Percentiles rank a stretch among this genome's conserved stretches.
These are phyloP conservation scores for Siphamia tubifer DNA, from an alignment of 2,113 vertebrate species.

Conservation along the genomic window DNA sequence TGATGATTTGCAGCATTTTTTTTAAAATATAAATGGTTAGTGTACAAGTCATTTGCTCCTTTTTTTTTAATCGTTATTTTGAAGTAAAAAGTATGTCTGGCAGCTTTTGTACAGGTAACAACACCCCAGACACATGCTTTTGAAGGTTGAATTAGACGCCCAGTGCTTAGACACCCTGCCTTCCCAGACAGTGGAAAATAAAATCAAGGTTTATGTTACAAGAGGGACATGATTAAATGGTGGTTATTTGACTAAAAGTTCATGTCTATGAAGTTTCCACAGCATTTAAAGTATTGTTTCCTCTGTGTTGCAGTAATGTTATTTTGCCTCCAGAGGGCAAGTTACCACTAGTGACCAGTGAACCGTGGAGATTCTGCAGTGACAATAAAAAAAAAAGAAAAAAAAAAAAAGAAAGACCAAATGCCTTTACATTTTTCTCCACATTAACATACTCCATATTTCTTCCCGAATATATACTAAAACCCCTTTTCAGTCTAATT, in stretches of 20 bases:
- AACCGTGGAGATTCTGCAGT: slow-evolving; percentile 43
- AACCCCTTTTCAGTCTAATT: not conserved
- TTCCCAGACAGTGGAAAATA: not conserved
- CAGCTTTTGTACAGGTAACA: not conserved
- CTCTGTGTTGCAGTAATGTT: slow-evolving; percentile 1
- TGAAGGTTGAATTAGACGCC: too few relatives aligned
- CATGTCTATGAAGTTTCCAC: not conserved
- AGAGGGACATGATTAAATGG: too few relatives aligned
- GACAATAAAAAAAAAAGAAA: not conserved
- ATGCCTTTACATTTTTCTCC: too few relatives aligned
- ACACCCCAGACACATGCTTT: not conserved
- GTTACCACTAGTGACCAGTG: slow-evolving; percentile 21
- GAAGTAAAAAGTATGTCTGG: too few relatives aligned
- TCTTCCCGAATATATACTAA: not conserved
- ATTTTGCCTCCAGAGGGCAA: slow-evolving; percentile 38
- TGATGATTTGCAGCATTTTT: not conserved
- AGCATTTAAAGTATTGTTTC: not conserved
- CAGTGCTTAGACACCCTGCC: too few relatives aligned
- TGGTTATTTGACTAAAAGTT: too few relatives aligned
- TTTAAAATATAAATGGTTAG: not conserved
- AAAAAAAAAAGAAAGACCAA: not conserved
- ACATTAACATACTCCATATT: not conserved
- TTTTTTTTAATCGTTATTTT: not conserved
- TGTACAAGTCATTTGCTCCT: not conserved
- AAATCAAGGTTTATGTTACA: too few relatives aligned